Conservation (phyloP, 2,797 vertebrate species). For the Pseudochromis fuscus region DNA sequence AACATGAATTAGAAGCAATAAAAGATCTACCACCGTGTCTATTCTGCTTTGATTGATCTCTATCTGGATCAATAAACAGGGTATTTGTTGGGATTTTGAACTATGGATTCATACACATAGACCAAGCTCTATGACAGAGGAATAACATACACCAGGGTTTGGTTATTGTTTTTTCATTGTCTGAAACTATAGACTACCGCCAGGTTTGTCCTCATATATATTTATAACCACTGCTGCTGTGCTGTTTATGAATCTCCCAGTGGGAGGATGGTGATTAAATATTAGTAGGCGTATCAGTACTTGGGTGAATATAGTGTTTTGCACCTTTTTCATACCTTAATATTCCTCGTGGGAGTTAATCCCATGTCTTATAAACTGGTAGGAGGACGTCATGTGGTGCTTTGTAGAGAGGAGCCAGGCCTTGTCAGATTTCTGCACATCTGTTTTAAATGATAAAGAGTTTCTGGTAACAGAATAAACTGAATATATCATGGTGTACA, state of each 20-base stretch:
- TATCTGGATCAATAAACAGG: no score
- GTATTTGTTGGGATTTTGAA: no score
- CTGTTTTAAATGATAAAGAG: constrained; percentile 35
- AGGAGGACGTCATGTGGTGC: constrained; percentile 2
- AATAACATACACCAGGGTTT: no score
- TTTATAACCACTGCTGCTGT: not conserved
- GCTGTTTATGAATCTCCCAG: not conserved
- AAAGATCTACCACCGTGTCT: no score
- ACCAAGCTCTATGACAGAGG: no score
- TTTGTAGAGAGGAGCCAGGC: constrained; percentile 8
- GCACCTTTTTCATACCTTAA: not conserved
- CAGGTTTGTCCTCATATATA: not conserved
- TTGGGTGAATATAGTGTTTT: not conserved
- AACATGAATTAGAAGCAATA: no score
- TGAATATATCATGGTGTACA: not conserved
- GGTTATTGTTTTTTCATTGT: constrained; percentile 9
- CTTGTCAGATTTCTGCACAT: constrained; percentile 39
- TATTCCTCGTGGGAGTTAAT: not conserved
- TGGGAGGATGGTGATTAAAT: constrained; percentile 29
- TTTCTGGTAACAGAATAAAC: not conserved
- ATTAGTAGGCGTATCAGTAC: constrained; percentile 17
- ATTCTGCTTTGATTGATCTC: no score
- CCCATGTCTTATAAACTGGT: constrained; percentile 11
- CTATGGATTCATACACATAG: no score
- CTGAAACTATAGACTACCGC: not conserved